Evolutionary conservation across 2,113 vertebrate species (phyloP).

Genomic region (Zosterops japonicus): DNA sequence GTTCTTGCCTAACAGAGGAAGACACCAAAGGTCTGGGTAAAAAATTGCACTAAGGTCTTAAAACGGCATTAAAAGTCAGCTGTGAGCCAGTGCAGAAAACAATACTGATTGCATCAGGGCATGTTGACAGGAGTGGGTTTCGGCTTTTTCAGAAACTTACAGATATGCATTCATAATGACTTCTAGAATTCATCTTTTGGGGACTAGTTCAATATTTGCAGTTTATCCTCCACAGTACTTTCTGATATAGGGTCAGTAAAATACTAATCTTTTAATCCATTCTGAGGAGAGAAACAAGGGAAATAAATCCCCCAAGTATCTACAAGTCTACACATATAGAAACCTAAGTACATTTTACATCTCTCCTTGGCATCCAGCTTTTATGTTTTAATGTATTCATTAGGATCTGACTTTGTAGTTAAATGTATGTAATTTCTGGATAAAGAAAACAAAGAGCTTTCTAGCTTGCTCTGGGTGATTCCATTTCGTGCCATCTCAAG

Average conservation of each 20-base stretch:
- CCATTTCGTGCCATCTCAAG: not conserved
- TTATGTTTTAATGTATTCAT: not conserved
- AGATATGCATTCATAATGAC: not conserved
- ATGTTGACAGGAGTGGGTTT: not conserved
- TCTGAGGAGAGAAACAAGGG: not conserved
- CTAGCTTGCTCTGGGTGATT: not conserved
- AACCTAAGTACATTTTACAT: not conserved
- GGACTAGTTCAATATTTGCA: not conserved
- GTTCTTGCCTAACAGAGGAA: not conserved
- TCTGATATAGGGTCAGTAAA: not conserved
- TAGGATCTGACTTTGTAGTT: not conserved
- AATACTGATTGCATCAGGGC: not conserved
- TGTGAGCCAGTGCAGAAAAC: not conserved
- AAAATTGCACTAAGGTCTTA: not conserved
- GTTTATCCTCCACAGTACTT: not conserved
- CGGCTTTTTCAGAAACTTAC: not conserved
- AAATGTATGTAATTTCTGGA: not conserved
- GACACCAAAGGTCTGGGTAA: not conserved
- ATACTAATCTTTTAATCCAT: not conserved
- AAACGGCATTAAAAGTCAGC: not conserved
- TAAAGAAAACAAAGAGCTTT: not conserved
- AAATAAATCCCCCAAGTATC: not conserved
- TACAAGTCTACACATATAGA: not conserved
- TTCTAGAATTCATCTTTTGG: not conserved
- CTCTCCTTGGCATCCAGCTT: not conserved